Evolutionary conservation across 2,797 vertebrate species (phyloP), one percentile per base, ranked within the genome.

Genomic region (Pempheris klunzingeri): DNA sequence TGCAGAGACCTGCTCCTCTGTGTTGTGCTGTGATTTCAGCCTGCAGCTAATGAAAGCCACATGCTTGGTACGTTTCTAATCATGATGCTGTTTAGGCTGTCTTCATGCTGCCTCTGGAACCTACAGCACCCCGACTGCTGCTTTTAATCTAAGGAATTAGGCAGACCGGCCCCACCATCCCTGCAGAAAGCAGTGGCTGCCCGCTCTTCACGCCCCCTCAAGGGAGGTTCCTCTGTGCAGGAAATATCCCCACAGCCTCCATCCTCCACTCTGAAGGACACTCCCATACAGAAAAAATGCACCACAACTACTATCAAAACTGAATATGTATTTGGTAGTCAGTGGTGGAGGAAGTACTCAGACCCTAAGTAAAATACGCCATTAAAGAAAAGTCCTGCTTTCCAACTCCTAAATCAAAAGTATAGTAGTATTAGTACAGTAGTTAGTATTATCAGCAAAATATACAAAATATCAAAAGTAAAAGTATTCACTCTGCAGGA

Each of bases 21-120:
- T 67, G 43, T 81, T 72, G 77, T 75, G 70, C 80, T 81, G 79
- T 74, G 84, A 52, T 67, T 87, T 84, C 75, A 86, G 88, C 78
- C 89, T 89, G 78, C 46, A 58, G 73, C 81, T 90, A 93, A 94
- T 90, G 71, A 86, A 92, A 93, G 76, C 90, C 94, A 93, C 88
- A 93, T 93, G 93, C 59, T 63, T 57, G 22, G 81, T 90, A 75
- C 80, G 71, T 91, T 93, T 93, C 88, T 81, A 90, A 91, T 91
- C 88, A 83, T 13, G 62, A 85, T 72, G 82, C 86, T 92, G 90
- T 92, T 93, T 92, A 88, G 88, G 89, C 89, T 91, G 78, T 91
- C 85, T 87, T 81, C 77, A 81, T 81, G 80, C 83, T 84, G 83
- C 82, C 83, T 87, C 81, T 85, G 86, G 80, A 93, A 74, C 80